phyloP scores from a whole-genome alignment of 2,113 vertebrate species.

The Entomyzon cyanotis region DNA sequence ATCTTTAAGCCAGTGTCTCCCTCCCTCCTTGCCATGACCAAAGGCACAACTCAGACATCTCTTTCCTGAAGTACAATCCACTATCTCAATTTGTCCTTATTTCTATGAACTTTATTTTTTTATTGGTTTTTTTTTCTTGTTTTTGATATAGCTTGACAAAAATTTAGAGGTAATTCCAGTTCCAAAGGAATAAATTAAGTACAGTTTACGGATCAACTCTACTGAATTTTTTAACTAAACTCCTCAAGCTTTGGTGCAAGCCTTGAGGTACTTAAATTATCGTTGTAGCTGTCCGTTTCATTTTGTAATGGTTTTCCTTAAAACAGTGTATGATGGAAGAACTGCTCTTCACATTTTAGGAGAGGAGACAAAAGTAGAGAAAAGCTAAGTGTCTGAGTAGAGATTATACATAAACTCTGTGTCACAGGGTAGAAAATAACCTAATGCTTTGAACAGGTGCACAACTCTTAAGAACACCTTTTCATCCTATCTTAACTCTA shows the following conservation, averaged over 20 bases:
- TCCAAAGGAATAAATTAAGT: background rate
- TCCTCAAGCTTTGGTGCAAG: background rate
- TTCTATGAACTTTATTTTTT: background rate
- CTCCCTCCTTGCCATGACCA: background rate
- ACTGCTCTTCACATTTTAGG: background rate
- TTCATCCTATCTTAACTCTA: background rate
- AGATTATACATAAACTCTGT: background rate
- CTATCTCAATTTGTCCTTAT: background rate
- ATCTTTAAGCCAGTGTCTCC: slow-evolving; percentile 3
- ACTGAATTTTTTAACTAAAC: background rate
- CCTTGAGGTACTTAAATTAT: background rate
- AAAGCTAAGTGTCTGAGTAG: background rate
- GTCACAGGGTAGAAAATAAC: background rate
- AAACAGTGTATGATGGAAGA: background rate
- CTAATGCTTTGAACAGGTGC: background rate
- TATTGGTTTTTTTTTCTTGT: background rate
- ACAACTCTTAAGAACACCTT: background rate
- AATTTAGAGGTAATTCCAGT: background rate
- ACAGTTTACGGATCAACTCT: background rate
- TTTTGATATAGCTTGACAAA: background rate
- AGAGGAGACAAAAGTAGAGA: background rate
- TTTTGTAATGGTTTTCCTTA: background rate
- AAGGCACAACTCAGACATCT: background rate
- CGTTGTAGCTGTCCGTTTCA: background rate
- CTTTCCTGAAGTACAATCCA: background rate